Conservation (phyloP, 2,888 invertebrate species). For the Andrena fulva region DNA sequence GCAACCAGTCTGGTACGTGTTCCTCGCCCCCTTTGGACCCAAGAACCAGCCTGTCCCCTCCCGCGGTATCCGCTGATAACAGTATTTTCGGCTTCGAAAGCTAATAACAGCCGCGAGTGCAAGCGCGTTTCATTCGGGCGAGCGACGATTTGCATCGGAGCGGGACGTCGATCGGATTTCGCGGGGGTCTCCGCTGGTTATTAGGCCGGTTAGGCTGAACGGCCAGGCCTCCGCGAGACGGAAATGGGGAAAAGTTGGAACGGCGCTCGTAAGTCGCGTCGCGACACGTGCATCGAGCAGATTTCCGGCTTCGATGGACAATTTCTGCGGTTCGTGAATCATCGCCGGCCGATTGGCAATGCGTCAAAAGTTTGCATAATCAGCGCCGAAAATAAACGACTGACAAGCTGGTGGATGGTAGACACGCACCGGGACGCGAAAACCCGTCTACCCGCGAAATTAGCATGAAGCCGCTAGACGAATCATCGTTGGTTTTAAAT, state of each 20-base stretch:
- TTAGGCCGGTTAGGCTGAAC: not conserved
- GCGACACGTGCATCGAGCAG: slow-evolving; percentile 12
- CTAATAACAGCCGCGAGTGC: not conserved
- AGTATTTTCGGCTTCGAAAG: not conserved
- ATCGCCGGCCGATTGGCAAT: slow-evolving; percentile 56
- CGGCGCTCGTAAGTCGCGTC: not conserved
- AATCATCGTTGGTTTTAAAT: slow-evolving; percentile 2
- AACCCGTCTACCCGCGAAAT: slow-evolving; percentile 42
- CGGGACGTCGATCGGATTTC: not conserved
- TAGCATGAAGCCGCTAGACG: slow-evolving; percentile 8
- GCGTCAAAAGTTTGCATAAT: slow-evolving; percentile 70
- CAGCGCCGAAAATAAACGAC: slow-evolving; percentile 63
- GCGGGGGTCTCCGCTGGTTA: not conserved
- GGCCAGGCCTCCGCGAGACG: not conserved
- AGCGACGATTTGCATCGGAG: not conserved
- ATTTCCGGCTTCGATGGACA: slow-evolving; percentile 23
- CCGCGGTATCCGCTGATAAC: not conserved
- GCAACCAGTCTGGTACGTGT: slow-evolving; percentile 69
- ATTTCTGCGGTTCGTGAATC: slow-evolving; percentile 56
- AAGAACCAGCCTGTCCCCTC: slow-evolving; percentile 28
- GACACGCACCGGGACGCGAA: slow-evolving; percentile 39
- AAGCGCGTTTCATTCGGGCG: not conserved
- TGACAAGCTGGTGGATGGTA: slow-evolving; percentile 29
- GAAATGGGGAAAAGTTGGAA: slow-evolving; percentile 11
- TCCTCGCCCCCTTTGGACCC: slow-evolving; percentile 49